A percentile compares a stretch with the other conserved stretches of the same genome.
phyloP scores from a whole-genome alignment of 2,797 vertebrate species.

The Acestrorhynchus altus region DNA sequence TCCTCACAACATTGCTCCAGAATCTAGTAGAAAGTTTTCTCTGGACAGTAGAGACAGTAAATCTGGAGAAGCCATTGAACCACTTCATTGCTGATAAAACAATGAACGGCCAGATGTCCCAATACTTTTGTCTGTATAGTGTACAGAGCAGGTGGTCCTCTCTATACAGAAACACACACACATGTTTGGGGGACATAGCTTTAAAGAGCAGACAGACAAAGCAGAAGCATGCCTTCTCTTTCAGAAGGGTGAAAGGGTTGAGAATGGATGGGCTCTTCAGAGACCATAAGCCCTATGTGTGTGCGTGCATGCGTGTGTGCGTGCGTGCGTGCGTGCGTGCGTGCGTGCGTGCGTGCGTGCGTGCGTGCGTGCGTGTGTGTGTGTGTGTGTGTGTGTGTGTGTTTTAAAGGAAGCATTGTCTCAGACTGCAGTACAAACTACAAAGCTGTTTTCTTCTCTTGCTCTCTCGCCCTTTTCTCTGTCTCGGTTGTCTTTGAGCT shows the following conservation, averaged over 20 bases:
- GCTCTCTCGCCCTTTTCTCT: neutral
- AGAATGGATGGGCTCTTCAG: neutral
- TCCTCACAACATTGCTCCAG: too few relatives aligned
- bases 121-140: too few relatives aligned
- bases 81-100: too few relatives aligned
- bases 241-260: too few relatives aligned
- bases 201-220: slow-evolving; percentile 14
- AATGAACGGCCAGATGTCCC: too few relatives aligned
- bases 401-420: neutral
- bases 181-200: neutral
- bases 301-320: too few relatives aligned
- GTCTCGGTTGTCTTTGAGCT: neutral
- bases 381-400: neutral
- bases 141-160: neutral
- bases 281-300: neutral
- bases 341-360: too few relatives aligned
- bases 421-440: neutral
- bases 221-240: neutral
- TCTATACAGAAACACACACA: neutral
- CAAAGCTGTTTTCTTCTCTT: neutral
- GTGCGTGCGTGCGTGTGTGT: too few relatives aligned
- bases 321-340: neutral
- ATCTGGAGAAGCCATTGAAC: too few relatives aligned
- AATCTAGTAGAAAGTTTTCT: too few relatives aligned
- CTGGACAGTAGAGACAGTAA: too few relatives aligned